These are phyloP conservation scores for Gambelia wislizenii DNA, from an alignment of 2,797 vertebrate species.

Conservation along the genomic window DNA sequence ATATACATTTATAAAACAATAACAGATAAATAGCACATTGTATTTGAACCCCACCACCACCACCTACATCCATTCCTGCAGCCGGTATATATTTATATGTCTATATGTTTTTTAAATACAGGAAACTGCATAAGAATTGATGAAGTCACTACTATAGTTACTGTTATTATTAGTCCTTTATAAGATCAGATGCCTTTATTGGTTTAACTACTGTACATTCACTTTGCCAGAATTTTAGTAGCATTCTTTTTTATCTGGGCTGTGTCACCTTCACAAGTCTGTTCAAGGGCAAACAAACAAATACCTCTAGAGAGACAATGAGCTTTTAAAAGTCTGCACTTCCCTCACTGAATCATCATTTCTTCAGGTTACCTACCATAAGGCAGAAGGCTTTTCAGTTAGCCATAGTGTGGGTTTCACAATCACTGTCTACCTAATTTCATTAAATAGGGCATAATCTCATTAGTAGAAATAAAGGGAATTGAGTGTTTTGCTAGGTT, in stretches of 20 bases:
- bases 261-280: not conserved
- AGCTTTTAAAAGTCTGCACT: slow-evolving; percentile 21
- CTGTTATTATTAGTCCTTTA: not conserved
- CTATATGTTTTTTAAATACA: not conserved
- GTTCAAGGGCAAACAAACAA: slow-evolving; percentile 8
- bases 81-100: slow-evolving; percentile 30
- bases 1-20: not conserved
- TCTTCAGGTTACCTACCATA: slow-evolving; percentile 37
- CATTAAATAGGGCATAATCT: slow-evolving; percentile 56
- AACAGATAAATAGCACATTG: slow-evolving; percentile 44
- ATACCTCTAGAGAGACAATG: slow-evolving; percentile 1
- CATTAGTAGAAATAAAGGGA: slow-evolving; percentile 56
- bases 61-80: slow-evolving; percentile 17
- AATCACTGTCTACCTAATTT: slow-evolving; percentile 49
- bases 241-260: not conserved
- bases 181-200: slow-evolving; percentile 28
- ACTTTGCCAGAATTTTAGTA: not conserved
- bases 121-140: not conserved
- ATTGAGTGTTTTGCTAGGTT: accelerated
- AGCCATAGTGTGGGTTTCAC: slow-evolving; percentile 58
- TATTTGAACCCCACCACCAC: slow-evolving; percentile 48
- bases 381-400: slow-evolving; percentile 39
- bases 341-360: slow-evolving; percentile 44
- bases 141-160: too few species aligned
- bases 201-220: slow-evolving; percentile 30